A percentile compares a stretch with the other conserved stretches of the same genome.
Conservation (phyloP, 2,113 vertebrate species). For the Oreotrochilus melanogaster region DNA sequence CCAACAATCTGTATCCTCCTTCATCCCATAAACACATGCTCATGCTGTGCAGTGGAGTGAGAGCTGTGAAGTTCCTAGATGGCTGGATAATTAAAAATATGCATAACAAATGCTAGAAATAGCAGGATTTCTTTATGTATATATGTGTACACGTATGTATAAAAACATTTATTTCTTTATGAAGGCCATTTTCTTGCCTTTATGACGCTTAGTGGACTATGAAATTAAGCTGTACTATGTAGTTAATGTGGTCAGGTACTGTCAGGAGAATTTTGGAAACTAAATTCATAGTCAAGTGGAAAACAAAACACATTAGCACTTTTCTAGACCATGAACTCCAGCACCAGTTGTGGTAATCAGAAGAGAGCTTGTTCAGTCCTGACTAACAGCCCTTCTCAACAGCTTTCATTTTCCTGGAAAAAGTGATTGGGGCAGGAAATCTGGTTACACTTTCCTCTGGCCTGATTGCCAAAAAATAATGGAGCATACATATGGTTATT, state of each 20-base stretch:
- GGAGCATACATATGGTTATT: not conserved
- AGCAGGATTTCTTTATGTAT: not conserved
- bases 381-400: not conserved
- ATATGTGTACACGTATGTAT: too few species aligned
- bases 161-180: not conserved
- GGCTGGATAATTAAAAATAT: not conserved
- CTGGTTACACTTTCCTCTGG: not conserved
- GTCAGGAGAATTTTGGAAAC: not conserved
- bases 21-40: not conserved
- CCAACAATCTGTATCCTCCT: not conserved
- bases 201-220: not conserved
- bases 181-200: not conserved
- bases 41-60: not conserved
- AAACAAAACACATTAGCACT: not conserved
- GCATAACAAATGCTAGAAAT: not conserved
- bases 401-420: not conserved
- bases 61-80: not conserved
- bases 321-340: not conserved
- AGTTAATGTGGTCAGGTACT: not conserved
- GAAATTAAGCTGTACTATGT: not conserved
- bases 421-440: not conserved
- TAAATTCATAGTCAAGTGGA: not conserved
- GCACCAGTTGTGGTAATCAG: not conserved
- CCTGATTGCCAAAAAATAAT: not conserved
- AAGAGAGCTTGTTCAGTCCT: not conserved